Evolutionary conservation across 2,113 vertebrate genomes (phyloP).

Genomic region (Cottus gobio): DNA sequence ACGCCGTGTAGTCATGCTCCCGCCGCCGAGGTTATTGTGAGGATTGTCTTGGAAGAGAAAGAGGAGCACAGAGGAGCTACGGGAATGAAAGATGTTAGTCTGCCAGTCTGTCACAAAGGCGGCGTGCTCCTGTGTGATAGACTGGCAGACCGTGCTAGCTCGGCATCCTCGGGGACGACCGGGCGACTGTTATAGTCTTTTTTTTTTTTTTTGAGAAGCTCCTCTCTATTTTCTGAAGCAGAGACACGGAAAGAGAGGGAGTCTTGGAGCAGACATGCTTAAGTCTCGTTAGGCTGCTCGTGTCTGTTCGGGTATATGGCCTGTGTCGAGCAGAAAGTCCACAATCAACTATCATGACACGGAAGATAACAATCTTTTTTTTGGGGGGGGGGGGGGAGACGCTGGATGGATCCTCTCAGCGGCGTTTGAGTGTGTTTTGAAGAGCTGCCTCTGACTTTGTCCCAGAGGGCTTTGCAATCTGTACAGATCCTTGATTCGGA

Average conservation of each 20-base stretch:
- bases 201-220: slow-evolving; percentile 59
- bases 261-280: slow-evolving; percentile 52
- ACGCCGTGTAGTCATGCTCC: slow-evolving; percentile 61
- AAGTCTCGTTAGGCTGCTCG: slow-evolving; percentile 70
- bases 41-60: slow-evolving; percentile 65
- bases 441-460: slow-evolving; percentile 24
- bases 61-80: slow-evolving; percentile 65
- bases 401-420: slow-evolving; percentile 49
- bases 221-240: slow-evolving; percentile 60
- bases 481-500: background rate
- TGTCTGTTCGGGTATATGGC: slow-evolving; percentile 61
- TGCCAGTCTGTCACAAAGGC: slow-evolving; percentile 79
- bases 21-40: slow-evolving; percentile 65
- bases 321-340: slow-evolving; percentile 57
- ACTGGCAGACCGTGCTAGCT: slow-evolving; percentile 75
- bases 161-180: slow-evolving; percentile 67
- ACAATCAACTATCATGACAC: slow-evolving; percentile 55
- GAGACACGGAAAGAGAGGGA: slow-evolving; percentile 10
- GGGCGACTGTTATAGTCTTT: slow-evolving; percentile 56
- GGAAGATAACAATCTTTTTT: slow-evolving; percentile 35
- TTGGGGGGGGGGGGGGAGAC: too few relatives aligned
- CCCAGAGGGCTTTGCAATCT: background rate
- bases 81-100: slow-evolving; percentile 74
- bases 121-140: slow-evolving; percentile 76
- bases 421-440: slow-evolving; percentile 45